These are phyloP conservation scores for Danio kyathit DNA, from an alignment of 2,797 vertebrate genomes.

Conservation along the genomic window DNA sequence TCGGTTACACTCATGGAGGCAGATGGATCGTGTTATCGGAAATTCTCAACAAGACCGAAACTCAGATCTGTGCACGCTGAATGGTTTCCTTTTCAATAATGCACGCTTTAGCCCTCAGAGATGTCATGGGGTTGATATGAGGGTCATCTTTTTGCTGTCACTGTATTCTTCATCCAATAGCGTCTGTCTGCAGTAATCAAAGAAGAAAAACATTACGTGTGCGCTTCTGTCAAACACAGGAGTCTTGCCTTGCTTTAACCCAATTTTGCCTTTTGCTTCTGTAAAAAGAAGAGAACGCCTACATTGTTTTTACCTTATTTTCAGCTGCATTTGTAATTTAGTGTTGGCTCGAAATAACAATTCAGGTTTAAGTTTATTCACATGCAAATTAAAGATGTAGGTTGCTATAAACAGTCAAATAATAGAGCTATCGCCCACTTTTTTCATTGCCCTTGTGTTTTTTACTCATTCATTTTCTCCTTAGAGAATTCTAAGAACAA, in stretches of 20 bases:
- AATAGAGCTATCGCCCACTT: not conserved
- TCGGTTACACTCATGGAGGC: constrained; percentile 50
- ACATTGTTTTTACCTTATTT: not conserved
- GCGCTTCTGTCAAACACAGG: not conserved
- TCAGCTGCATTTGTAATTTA: not conserved
- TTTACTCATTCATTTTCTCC: not conserved
- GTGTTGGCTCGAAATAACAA: not conserved
- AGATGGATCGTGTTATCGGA: constrained; percentile 59
- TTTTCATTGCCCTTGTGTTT: not conserved
- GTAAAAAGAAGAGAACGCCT: not conserved
- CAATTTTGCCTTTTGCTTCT: not conserved
- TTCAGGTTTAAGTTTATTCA: not conserved
- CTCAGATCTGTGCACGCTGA: constrained; percentile 45
- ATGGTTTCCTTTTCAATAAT: constrained; percentile 67
- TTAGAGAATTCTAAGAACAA: not conserved
- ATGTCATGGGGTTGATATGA: constrained; percentile 56
- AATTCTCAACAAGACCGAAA: constrained; percentile 60
- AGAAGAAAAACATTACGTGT: constrained; percentile 57
- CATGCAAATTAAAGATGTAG: not conserved
- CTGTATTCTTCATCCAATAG: constrained; percentile 49
- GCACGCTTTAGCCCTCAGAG: constrained; percentile 55
- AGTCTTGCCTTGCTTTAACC: not conserved
- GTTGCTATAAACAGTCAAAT: not conserved
- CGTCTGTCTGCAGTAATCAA: constrained; percentile 61
- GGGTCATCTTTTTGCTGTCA: constrained; percentile 51